These are phyloP conservation scores for Ochotona curzoniae DNA, from an alignment of 2,113 vertebrate species.

Conservation along the genomic window DNA sequence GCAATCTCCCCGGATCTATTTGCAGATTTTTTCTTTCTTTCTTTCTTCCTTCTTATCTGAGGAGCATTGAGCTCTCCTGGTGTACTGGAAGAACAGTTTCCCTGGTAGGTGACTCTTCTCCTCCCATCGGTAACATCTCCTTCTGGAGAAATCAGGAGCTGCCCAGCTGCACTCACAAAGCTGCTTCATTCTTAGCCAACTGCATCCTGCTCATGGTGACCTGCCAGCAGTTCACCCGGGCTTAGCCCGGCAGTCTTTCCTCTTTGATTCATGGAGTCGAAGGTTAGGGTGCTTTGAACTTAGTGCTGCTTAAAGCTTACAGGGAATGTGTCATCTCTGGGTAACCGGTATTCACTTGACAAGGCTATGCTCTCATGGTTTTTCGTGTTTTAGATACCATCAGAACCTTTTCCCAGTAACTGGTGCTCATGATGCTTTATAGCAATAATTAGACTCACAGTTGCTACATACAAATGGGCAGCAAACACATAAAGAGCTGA, in stretches of 20 bases:
- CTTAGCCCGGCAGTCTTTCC: background rate
- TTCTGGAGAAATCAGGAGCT: background rate
- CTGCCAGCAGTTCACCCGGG: background rate
- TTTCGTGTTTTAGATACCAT: background rate
- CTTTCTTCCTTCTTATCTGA: background rate
- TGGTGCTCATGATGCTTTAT: constrained; percentile 31
- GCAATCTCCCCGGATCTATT: background rate
- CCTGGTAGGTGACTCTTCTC: background rate
- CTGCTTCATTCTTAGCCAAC: background rate
- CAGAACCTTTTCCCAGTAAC: background rate
- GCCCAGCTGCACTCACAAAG: background rate
- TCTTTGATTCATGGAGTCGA: background rate
- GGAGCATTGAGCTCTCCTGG: background rate
- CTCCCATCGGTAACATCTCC: background rate
- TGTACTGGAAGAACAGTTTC: background rate
- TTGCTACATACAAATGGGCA: background rate
- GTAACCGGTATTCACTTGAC: background rate
- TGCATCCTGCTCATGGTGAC: background rate
- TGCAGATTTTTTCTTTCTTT: background rate
- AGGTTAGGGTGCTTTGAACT: background rate
- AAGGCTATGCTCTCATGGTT: background rate
- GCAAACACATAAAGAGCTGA: background rate
- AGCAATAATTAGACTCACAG: background rate
- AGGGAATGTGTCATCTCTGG: background rate
- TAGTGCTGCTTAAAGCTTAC: background rate